These are phyloP conservation scores for Thecocarcelia acutangulata DNA, from an alignment of 2,888 invertebrate species.

Conservation along the genomic window DNA sequence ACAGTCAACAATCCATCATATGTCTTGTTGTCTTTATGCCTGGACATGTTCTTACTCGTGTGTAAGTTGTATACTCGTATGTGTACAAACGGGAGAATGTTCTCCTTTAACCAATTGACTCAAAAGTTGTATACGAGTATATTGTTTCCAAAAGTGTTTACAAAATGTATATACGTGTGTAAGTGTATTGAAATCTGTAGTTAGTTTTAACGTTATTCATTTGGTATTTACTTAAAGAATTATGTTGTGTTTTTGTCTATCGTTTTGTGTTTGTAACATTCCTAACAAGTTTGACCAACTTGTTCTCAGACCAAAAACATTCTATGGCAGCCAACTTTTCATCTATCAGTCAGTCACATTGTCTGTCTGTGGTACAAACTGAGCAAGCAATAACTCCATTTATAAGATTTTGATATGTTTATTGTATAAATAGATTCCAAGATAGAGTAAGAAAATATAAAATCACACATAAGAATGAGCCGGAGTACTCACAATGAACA, in stretches of 20 bases:
- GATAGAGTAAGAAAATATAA: slow-evolving; percentile 46
- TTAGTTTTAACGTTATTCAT: slow-evolving; percentile 10
- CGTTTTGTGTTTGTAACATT: slow-evolving; percentile 63
- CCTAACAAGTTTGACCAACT: slow-evolving; percentile 70
- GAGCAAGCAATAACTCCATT: slow-evolving; percentile 70
- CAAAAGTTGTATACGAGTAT: slow-evolving; percentile 16
- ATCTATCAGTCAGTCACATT: slow-evolving; percentile 65
- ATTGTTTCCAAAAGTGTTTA: slow-evolving; percentile 38
- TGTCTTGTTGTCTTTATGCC: slow-evolving; percentile 26
- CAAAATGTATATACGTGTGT: slow-evolving; percentile 46
- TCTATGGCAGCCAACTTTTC: slow-evolving; percentile 62
- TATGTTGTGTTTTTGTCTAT: slow-evolving; percentile 24
- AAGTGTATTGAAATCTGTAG: slow-evolving; percentile 21
- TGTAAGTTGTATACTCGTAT: neutral
- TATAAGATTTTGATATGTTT: slow-evolving; percentile 70
- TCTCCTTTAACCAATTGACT: slow-evolving; percentile 9
- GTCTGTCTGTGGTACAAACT: slow-evolving; percentile 59
- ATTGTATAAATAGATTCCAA: slow-evolving; percentile 67
- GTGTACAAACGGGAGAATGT: slow-evolving; percentile 9
- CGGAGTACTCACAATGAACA: slow-evolving; percentile 30
- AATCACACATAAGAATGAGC: slow-evolving; percentile 46
- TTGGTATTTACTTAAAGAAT: slow-evolving; percentile 59
- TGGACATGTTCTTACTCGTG: neutral
- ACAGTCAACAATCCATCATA: slow-evolving; percentile 66
- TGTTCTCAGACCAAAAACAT: slow-evolving; percentile 64